Evolutionary conservation across 2,113 vertebrate species (phyloP), one percentile per base, ranked within the genome.

Genomic region (Scatophagus argus): DNA sequence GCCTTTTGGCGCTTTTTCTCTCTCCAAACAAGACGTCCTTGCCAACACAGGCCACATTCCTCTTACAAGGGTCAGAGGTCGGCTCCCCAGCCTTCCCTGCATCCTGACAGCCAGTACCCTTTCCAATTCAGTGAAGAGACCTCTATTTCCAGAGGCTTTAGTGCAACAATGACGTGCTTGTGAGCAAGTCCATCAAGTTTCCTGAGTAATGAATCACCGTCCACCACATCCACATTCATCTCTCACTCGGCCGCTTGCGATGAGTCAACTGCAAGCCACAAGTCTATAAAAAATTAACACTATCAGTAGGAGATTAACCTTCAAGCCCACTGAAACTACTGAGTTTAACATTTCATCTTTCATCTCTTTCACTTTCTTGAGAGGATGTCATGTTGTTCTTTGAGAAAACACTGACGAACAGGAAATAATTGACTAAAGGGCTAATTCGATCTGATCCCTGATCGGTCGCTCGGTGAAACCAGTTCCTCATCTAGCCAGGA

Each of bases 51-150:
- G 83, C 74, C 71, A 61, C 90, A 93, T 94, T 92, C 91, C 83
- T 91, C 47, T 87, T 59, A 63, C 44, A 59, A 41, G 64, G 91
- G 88, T 93, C 88, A 92, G 59, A 83, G 87, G 83, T 92, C 64
- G 25, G 23, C 68, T 75, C 81, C 65, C 61, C 39, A 62, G 68
- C 63, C 67, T 74, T 79, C 74, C 75, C 72, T 78, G 55, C 87
- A 56, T 69, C 87, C 70, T 81, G 82, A 82, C 84, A 92, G 82
- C 46, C 61, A n/a, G 72, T 82, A 84, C 54, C 82, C 68, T 87
- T 72, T 86, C 38, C 41, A 52, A 77, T 91, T 92, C 85, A 91
- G 62, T 67, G 62, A 68, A 49, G n/a, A 85, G 83, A 88, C 86
- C 86, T 88, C 84, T 70, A 86, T 90, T 87, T 89, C 78, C 49